Conservation (phyloP, 2,113 vertebrate genomes). For the Daboia siamensis region DNA sequence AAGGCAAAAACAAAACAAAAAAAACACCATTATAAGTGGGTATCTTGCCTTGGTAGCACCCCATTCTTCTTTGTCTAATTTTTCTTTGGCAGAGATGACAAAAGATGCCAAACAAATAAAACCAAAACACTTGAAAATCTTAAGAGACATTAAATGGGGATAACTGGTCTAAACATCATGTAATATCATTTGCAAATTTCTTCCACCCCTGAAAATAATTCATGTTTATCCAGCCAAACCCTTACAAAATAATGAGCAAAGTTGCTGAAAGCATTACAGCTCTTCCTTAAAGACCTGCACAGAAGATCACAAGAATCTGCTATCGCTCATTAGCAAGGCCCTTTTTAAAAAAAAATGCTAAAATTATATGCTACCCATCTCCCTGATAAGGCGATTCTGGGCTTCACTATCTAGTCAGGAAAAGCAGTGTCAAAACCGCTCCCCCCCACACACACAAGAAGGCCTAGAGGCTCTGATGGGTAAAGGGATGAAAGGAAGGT, state of each 20-base stretch:
- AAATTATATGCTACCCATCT: not conserved
- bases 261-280: not conserved
- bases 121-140: not conserved
- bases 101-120: not conserved
- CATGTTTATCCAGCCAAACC: not conserved
- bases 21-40: not conserved
- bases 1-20: not conserved
- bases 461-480: too few relatives aligned
- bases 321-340: not conserved
- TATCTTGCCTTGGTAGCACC: not conserved
- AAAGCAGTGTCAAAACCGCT: not conserved
- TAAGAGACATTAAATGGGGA: not conserved
- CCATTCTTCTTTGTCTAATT: not conserved
- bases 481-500: not conserved
- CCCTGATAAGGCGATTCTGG: not conserved
- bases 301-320: not conserved
- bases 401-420: not conserved
- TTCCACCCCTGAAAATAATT: not conserved
- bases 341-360: not conserved
- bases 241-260: not conserved
- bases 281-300: not conserved
- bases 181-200: not conserved
- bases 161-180: not conserved
- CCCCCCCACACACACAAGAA: not conserved
- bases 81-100: not conserved